phyloP scores from a whole-genome alignment of 2,888 invertebrate genomes.

The Uloborus plumipes region DNA sequence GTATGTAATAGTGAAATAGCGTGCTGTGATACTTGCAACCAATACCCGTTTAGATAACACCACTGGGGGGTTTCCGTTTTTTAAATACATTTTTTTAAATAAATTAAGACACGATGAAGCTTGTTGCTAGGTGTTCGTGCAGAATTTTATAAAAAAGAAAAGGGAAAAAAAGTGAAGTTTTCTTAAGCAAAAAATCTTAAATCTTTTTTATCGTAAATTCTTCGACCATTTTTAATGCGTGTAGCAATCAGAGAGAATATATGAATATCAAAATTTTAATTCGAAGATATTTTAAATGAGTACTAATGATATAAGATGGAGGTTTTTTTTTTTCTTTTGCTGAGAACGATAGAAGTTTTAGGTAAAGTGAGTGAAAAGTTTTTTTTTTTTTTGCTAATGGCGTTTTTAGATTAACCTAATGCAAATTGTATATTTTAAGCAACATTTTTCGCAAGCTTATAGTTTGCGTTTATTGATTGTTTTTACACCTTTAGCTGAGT shows the following conservation, averaged over 20 bases:
- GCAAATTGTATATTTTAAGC: too few relatives aligned
- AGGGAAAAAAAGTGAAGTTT: conserved; percentile 19
- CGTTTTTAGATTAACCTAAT: too few relatives aligned
- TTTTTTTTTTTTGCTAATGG: too few relatives aligned
- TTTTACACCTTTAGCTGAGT: too few relatives aligned
- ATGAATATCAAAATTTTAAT: conserved; percentile 62
- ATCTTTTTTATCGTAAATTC: conserved; percentile 1
- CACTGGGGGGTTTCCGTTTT: conserved; percentile 8
- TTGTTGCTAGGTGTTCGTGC: too few relatives aligned
- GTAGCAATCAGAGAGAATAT: conserved; percentile 55
- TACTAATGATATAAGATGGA: conserved; percentile 41
- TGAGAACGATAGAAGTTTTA: background rate
- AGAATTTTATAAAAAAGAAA: conserved; percentile 7
- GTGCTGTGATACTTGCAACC: conserved; percentile 31
- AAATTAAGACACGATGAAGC: conserved; percentile 29
- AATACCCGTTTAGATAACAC: conserved; percentile 56
- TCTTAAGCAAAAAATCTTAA: conserved; percentile 9
- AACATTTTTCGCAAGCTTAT: too few relatives aligned
- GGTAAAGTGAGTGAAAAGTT: conserved; percentile 10
- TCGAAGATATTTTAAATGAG: conserved; percentile 54
- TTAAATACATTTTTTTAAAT: conserved; percentile 20
- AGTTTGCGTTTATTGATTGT: too few relatives aligned
- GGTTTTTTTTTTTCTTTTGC: conserved; percentile 23
- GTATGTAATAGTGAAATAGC: conserved; percentile 54
- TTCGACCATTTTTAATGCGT: conserved; percentile 51